phyloP scores from a whole-genome alignment of 1,140 invertebrate genomes.

The Camponotus pennsylvanicus region DNA sequence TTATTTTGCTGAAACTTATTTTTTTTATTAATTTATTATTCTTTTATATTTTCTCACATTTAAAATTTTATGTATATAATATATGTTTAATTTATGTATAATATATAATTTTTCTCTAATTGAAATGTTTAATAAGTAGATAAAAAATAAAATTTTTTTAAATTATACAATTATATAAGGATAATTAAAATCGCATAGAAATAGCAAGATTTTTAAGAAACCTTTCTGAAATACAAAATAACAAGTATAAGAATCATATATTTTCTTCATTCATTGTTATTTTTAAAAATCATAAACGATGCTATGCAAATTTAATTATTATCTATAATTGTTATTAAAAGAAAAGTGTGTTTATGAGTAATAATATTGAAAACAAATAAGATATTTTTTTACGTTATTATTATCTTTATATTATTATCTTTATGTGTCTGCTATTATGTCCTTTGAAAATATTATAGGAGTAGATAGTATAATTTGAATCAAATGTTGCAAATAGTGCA shows the following conservation, averaged over 20 bases:
- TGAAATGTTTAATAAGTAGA: slow-evolving; percentile 1
- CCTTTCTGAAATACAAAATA: not conserved
- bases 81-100: too few relatives aligned
- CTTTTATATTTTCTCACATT: not conserved
- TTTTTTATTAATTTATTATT: too few relatives aligned
- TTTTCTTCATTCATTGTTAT: not conserved
- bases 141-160: not conserved
- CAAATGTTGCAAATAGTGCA: not conserved
- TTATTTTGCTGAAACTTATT: not conserved
- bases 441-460: too few relatives aligned
- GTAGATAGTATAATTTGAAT: not conserved
- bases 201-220: not conserved
- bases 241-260: not conserved
- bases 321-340: not conserved
- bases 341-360: not conserved
- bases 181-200: too few relatives aligned
- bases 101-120: not conserved
- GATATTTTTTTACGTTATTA: too few relatives aligned
- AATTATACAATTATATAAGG: not conserved
- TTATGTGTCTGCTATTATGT: too few relatives aligned
- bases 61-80: not conserved
- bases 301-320: not conserved
- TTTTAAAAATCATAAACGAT: not conserved
- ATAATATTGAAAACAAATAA: not conserved
- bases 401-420: too few relatives aligned